phyloP scores from a whole-genome alignment of 1,140 invertebrate species.

The Cecropterus lyciades region DNA sequence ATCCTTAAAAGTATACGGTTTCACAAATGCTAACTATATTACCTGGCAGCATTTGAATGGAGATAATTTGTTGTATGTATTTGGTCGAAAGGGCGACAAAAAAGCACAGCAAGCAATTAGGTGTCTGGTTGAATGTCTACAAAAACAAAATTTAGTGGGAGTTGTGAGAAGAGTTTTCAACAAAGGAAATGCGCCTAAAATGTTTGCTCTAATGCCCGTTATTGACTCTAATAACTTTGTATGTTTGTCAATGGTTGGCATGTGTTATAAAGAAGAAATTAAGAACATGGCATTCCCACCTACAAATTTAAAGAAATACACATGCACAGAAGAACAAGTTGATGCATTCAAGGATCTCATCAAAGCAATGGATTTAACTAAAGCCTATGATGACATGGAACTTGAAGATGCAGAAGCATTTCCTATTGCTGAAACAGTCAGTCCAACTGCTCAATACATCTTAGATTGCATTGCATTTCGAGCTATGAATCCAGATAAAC shows the following conservation, averaged over 20 bases:
- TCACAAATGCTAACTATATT: conserved; percentile 70
- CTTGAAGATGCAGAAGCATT: conserved; percentile 78
- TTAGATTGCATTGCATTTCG: conserved; percentile 77
- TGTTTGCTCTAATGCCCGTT: conserved; percentile 77
- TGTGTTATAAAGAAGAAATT: conserved; percentile 79
- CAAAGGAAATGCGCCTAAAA: conserved; percentile 74
- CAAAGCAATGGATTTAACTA: conserved; percentile 77
- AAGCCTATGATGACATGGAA: conserved; percentile 68
- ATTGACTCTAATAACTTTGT: conserved; percentile 68
- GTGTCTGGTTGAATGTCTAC: conserved; percentile 67
- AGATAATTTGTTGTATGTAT: conserved; percentile 74
- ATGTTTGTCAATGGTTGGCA: conserved; percentile 70
- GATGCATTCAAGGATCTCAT: conserved; percentile 77
- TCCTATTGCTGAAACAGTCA: conserved; percentile 71
- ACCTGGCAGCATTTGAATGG: conserved; percentile 75
- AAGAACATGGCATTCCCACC: conserved; percentile 77
- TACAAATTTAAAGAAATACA: conserved; percentile 69
- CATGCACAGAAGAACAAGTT: conserved; percentile 67
- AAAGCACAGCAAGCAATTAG: conserved; percentile 73
- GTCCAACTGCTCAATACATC: conserved; percentile 75
- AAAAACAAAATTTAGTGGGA: conserved; percentile 67
- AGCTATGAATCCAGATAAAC: conserved; percentile 73
- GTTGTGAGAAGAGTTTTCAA: conserved; percentile 75
- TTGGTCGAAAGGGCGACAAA: conserved; percentile 69
- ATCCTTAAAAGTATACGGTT: conserved; percentile 73